A percentile compares a stretch with the other conserved stretches of the same genome.
Evolutionary conservation across 2,888 invertebrate species (phyloP).

Genomic region (Antheraea assamensis): DNA sequence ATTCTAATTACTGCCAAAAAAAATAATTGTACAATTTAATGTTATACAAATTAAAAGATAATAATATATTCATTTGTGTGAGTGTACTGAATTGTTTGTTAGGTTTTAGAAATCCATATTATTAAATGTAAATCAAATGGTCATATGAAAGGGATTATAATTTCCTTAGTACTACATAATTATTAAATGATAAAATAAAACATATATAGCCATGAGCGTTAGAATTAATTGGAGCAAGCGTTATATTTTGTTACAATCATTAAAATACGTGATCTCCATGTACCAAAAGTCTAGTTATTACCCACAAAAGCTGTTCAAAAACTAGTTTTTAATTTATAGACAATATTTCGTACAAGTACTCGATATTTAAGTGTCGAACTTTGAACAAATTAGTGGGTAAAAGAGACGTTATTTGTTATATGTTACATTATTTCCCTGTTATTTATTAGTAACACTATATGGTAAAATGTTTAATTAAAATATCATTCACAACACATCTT

Average conservation of each 20-base stretch:
- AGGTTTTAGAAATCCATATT: slow-evolving; percentile 10
- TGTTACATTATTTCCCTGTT: slow-evolving; percentile 17
- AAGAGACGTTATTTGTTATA: slow-evolving; percentile 16
- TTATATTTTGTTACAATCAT: background rate
- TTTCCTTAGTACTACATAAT: background rate
- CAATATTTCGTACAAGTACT: background rate
- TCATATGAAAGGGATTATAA: slow-evolving; percentile 15
- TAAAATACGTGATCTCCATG: background rate
- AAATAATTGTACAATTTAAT: background rate
- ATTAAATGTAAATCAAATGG: slow-evolving; percentile 22
- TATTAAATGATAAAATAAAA: slow-evolving; percentile 5
- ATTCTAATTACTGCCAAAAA: background rate
- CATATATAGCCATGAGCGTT: slow-evolving; percentile 11
- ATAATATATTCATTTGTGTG: background rate
- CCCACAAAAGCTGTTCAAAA: slow-evolving; percentile 2
- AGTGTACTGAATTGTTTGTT: background rate
- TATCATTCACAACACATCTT: slow-evolving; percentile 76
- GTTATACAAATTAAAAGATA: background rate
- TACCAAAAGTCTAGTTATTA: background rate
- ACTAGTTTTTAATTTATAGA: background rate
- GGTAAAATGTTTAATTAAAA: slow-evolving; percentile 25
- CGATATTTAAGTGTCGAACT: background rate
- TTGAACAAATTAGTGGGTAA: slow-evolving; percentile 18
- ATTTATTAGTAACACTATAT: slow-evolving; percentile 21
- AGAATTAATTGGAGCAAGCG: slow-evolving; percentile 19